A percentile compares a stretch with the other conserved stretches of the same genome.
These are phyloP conservation scores for Zaprionus capensis DNA, from an alignment of 1,140 invertebrate species.

Conservation along the genomic window DNA sequence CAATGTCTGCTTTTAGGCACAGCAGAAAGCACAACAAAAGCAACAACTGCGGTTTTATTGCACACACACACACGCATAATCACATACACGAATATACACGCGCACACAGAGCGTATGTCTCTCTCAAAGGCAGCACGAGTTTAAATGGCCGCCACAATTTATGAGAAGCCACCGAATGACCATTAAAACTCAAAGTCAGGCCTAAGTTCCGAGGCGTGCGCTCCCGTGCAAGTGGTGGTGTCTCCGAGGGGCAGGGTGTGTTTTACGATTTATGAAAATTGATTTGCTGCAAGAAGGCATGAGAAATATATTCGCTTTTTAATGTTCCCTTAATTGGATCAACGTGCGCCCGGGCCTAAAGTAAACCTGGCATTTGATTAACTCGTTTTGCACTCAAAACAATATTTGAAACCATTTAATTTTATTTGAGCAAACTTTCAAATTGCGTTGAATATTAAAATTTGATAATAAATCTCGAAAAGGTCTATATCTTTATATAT, in stretches of 20 bases:
- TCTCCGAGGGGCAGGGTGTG: slow-evolving; percentile 46
- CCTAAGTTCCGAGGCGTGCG: slow-evolving; percentile 42
- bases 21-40: slow-evolving; percentile 32
- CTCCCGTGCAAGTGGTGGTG: slow-evolving; percentile 31
- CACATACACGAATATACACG: slow-evolving; percentile 9
- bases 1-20: slow-evolving; percentile 80
- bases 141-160: slow-evolving; percentile 70
- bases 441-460: not conserved
- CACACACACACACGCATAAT: slow-evolving; percentile 34
- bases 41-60: slow-evolving; percentile 74
- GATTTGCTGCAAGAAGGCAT: slow-evolving; percentile 51
- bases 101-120: slow-evolving; percentile 1
- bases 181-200: slow-evolving; percentile 65
- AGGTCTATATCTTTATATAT: not conserved
- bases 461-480: slow-evolving; percentile 5
- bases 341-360: slow-evolving; percentile 1
- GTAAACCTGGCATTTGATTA: slow-evolving; percentile 10
- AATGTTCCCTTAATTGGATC: slow-evolving; percentile 57
- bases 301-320: slow-evolving; percentile 44
- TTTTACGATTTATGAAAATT: slow-evolving; percentile 78
- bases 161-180: slow-evolving; percentile 72
- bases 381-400: not conserved
- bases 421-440: slow-evolving; percentile 3
- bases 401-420: not conserved
- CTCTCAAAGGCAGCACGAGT: slow-evolving; percentile 52